phyloP scores from a whole-genome alignment of 2,888 invertebrate species.

The Drosophila ustulata region DNA sequence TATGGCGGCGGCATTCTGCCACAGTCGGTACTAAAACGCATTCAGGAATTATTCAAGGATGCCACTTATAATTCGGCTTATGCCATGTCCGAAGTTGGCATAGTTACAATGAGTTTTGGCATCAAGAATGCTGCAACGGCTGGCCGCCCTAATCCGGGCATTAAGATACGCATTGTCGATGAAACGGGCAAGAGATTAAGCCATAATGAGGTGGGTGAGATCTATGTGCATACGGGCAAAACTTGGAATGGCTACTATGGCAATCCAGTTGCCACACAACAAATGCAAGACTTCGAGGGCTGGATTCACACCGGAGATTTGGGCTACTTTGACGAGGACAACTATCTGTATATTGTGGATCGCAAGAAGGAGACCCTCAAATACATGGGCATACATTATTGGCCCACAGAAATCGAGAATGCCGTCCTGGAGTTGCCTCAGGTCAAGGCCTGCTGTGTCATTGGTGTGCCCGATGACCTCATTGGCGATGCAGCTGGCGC shows the following conservation, averaged over 20 bases:
- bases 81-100: slow-evolving; percentile 65
- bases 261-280: slow-evolving; percentile 64
- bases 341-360: slow-evolving; percentile 70
- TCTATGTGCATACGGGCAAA: slow-evolving; percentile 55
- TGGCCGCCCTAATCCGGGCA: slow-evolving; percentile 62
- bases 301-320: slow-evolving; percentile 82
- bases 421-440: slow-evolving; percentile 67
- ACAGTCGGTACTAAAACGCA: slow-evolving; percentile 22
- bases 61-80: slow-evolving; percentile 51
- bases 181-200: slow-evolving; percentile 65
- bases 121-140: slow-evolving; percentile 53
- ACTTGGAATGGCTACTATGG: slow-evolving; percentile 80
- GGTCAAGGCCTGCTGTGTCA: slow-evolving; percentile 71
- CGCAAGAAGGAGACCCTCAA: slow-evolving; percentile 80
- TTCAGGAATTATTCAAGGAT: slow-evolving; percentile 42
- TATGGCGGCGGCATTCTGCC: slow-evolving; percentile 58
- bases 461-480: slow-evolving; percentile 52
- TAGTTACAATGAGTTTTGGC: slow-evolving; percentile 47
- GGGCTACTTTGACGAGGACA: slow-evolving; percentile 79
- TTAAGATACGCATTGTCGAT: slow-evolving; percentile 68
- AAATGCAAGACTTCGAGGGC: slow-evolving; percentile 65
- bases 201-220: slow-evolving; percentile 74
- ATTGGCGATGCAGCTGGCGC: slow-evolving; percentile 56
- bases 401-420: slow-evolving; percentile 76
- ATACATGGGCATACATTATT: slow-evolving; percentile 62